Percentiles rank a stretch among this genome's conserved stretches.
phyloP scores from a whole-genome alignment of 2,888 invertebrate species.

The Mycalesis mineus region DNA sequence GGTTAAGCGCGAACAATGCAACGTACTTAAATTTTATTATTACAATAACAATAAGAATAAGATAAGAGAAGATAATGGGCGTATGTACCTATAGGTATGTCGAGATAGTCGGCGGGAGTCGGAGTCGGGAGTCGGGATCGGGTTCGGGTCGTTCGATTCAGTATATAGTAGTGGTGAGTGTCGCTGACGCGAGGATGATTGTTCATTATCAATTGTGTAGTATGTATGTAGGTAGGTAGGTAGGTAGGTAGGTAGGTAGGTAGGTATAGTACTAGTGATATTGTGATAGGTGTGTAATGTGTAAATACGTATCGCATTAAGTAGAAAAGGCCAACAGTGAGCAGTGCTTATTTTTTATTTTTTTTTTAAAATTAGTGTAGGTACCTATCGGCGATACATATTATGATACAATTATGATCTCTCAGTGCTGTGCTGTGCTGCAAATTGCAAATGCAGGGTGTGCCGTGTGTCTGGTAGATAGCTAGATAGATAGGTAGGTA shows the following conservation, averaged over 20 bases:
- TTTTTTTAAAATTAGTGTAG: too few species aligned
- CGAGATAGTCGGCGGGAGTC: background rate
- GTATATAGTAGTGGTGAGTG: background rate
- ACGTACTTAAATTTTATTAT: background rate
- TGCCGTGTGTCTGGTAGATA: background rate
- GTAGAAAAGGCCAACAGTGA: slow-evolving; percentile 37
- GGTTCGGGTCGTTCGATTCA: background rate
- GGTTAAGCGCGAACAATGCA: background rate
- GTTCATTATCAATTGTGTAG: background rate
- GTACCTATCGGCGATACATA: too few species aligned
- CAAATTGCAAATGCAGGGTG: background rate
- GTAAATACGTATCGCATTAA: background rate
- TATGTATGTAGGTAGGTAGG: background rate
- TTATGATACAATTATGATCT: too few species aligned
- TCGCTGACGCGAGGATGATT: background rate
- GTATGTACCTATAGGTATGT: too few species aligned
- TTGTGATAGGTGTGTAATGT: background rate
- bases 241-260: background rate
- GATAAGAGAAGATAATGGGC: too few species aligned
- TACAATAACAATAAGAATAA: too few species aligned
- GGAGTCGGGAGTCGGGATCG: background rate
- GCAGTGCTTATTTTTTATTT: background rate
- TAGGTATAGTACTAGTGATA: too few species aligned
- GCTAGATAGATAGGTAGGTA: background rate
- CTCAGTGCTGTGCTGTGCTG: too few species aligned